Conservation (phyloP, 2,888 invertebrate genomes). For the Mythimna vitellina region DNA sequence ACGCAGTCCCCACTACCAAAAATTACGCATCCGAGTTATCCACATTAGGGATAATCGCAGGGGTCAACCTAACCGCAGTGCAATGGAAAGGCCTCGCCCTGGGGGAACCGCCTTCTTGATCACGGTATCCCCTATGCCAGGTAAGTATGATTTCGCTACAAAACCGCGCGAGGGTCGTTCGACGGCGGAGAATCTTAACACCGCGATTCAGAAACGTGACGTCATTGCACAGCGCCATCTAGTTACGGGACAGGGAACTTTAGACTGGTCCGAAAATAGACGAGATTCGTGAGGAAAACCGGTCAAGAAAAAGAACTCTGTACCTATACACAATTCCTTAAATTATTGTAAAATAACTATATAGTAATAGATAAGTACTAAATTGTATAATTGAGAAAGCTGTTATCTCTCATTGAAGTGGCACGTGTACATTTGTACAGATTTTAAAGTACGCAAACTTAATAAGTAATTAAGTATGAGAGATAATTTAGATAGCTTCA, state of each 20-base stretch:
- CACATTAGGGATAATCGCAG: constrained; percentile 45
- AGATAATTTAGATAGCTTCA: too few species aligned
- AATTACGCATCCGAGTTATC: constrained; percentile 41
- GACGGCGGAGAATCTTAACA: constrained; percentile 36
- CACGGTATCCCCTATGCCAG: constrained; percentile 43
- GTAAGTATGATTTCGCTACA: constrained; percentile 22
- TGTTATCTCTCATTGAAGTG: neutral
- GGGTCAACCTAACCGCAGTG: constrained; percentile 44
- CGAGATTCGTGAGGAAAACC: neutral
- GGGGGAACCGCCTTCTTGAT: constrained; percentile 44
- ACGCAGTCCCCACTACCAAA: constrained; percentile 42
- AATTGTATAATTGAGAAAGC: neutral
- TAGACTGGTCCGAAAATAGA: neutral
- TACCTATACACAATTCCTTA: neutral
- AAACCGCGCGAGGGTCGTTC: constrained; percentile 9
- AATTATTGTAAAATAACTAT: neutral
- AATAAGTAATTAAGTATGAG: too few species aligned
- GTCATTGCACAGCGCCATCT: constrained; percentile 32
- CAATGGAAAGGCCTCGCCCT: constrained; percentile 42
- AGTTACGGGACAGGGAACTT: constrained; percentile 9
- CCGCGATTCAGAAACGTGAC: constrained; percentile 27
- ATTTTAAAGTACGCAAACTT: neutral
- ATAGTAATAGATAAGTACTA: neutral
- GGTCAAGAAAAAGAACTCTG: neutral
- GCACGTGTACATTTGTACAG: neutral